Percentiles rank a stretch among this genome's conserved stretches.
These are phyloP conservation scores for Zaprionus gabonicus DNA, from an alignment of 1,140 invertebrate genomes.

Conservation along the genomic window DNA sequence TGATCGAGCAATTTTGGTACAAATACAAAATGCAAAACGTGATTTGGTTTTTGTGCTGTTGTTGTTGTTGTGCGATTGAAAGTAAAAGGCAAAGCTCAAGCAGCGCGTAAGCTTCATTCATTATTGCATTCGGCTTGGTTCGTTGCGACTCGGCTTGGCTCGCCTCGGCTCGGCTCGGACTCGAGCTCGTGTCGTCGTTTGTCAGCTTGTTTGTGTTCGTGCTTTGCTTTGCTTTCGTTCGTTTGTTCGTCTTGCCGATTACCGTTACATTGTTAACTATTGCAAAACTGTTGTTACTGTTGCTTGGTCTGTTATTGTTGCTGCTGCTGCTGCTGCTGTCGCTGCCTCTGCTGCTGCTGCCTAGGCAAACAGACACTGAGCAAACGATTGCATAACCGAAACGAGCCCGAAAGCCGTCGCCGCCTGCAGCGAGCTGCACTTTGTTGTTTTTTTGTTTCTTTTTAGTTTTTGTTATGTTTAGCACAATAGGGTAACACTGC, in stretches of 20 bases:
- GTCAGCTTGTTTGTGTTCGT: conserved; percentile 5
- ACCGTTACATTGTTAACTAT: conserved; percentile 81
- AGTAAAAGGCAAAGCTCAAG: conserved; percentile 81
- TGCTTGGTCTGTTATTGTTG: conserved; percentile 20
- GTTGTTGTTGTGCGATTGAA: conserved; percentile 65
- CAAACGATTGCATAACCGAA: conserved; percentile 52
- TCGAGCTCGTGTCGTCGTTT: neutral
- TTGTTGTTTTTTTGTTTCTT: neutral
- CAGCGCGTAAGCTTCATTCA: conserved; percentile 75
- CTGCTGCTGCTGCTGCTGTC: neutral
- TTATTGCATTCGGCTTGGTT: conserved; percentile 57
- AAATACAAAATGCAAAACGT: conserved; percentile 60
- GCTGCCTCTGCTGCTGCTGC: conserved; percentile 26
- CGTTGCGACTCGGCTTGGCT: conserved; percentile 11
- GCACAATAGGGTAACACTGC: conserved; percentile 8
- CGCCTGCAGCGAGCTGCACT: conserved; percentile 17
- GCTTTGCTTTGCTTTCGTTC: conserved; percentile 21
- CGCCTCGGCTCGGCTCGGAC: conserved; percentile 7
- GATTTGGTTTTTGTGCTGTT: conserved; percentile 45
- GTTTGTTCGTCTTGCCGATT: conserved; percentile 53
- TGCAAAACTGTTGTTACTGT: conserved; percentile 66
- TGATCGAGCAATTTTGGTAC: conserved; percentile 43
- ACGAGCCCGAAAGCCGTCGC: conserved; percentile 29
- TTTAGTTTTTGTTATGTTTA: neutral
- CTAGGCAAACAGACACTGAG: conserved; percentile 14